Base-by-base conservation (phyloP, 2,888 invertebrate species). In the Rutpela maculata region DNA sequence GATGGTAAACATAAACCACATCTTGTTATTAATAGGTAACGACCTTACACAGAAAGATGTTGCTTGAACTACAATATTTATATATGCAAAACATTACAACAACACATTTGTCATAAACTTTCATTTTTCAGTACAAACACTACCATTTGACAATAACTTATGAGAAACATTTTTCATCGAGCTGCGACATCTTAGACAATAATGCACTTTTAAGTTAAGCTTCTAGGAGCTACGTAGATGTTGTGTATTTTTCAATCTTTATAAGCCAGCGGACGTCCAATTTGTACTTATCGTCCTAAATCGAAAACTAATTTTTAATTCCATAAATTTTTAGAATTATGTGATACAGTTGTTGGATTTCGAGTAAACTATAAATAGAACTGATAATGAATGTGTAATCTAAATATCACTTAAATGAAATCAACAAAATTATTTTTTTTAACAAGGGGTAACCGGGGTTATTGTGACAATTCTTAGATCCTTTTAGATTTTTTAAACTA, bases 91-190 rank as follows among this genome's bases (percentile, higher is more conserved):
- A 88, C 87, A 86, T 86, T 87, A 88, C 88, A 87, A 85, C 87
- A 84, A 84, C 84, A 84, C 87, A 88, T 88, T 88, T 88, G 87
- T 89, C 88, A 88, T 78, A 85, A 87, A 88, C 87, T 88, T 88
- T 88, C 88, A 88, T 89, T 88, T 88, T 88, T 87, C 88, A 86
- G 87, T 86, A 85, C 87, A 85, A 87, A 87, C 87, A 87, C 85
- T 86, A 84, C 85, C 83, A 80, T 83, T 85, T 86, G 88, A 88
- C 88, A 87, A 84, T 87, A 88, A 89, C 83, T 88, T 88, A 89
- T 88, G 86, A 84, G 79, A 72, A 74, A 80, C 84, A 88, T 88
- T 88, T 89, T 88, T 88, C 87, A 87, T 82, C 80, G 78, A 77
- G 75, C 82, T 76, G 79, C 75, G 85, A 84, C 82, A 80, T 83